Evolutionary conservation across 2,888 invertebrate genomes (phyloP).

Genomic region (Phorcus lineatus): DNA sequence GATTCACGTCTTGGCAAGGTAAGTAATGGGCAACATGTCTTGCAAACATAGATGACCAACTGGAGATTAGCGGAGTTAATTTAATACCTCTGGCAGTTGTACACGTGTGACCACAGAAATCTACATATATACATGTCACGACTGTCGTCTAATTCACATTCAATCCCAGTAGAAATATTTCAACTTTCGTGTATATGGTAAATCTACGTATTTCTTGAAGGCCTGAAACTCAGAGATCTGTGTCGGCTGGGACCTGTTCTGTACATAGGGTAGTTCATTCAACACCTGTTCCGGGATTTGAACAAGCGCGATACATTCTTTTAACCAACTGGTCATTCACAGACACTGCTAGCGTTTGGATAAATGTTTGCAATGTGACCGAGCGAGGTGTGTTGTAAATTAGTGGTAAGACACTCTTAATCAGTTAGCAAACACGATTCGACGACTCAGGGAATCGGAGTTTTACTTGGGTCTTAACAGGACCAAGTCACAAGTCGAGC

Average conservation of each 20-base stretch:
- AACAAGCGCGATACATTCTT: slow-evolving; percentile 19
- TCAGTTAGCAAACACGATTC: neutral
- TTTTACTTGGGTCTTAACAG: slow-evolving; percentile 21
- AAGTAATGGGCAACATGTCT: neutral
- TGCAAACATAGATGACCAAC: neutral
- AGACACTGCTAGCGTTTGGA: slow-evolving; percentile 2
- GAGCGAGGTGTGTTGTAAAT: slow-evolving; percentile 24
- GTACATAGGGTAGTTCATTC: neutral
- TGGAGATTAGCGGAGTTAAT: slow-evolving; percentile 1
- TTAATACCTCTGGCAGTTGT: neutral
- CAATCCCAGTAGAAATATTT: neutral
- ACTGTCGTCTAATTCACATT: neutral
- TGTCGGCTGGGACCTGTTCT: neutral
- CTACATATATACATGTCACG: slow-evolving; percentile 3
- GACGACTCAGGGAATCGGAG: neutral
- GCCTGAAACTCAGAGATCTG: neutral
- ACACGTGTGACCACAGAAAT: slow-evolving; percentile 10
- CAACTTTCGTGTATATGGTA: neutral
- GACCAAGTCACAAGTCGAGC: slow-evolving; percentile 19
- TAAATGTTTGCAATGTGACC: slow-evolving; percentile 19
- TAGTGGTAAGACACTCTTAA: slow-evolving; percentile 19
- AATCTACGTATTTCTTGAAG: neutral
- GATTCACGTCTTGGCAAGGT: neutral
- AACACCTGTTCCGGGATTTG: slow-evolving; percentile 20
- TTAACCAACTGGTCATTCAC: slow-evolving; percentile 26